Evolutionary conservation across 1,140 invertebrate species (phyloP).

Genomic region (Lepidurus arcticus): DNA sequence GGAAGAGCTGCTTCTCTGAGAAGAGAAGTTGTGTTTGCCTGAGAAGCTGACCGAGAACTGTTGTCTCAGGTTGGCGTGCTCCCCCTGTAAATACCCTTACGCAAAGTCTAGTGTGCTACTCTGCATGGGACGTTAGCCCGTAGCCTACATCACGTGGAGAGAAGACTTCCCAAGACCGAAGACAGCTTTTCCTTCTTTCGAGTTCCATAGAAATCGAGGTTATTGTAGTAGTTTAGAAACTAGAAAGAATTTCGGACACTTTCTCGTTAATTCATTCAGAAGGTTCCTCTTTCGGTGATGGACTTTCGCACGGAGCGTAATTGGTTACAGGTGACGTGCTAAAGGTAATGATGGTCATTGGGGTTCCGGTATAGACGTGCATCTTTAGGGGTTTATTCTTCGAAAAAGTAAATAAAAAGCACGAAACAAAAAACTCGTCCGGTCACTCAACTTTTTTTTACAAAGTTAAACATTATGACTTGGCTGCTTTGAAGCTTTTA

Average conservation of each 20-base stretch:
- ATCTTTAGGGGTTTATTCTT: neutral
- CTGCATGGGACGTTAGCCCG: constrained; percentile 6
- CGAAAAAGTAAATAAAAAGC: neutral
- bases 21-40: constrained; percentile 13
- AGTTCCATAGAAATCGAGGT: constrained; percentile 6
- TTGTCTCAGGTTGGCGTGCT: neutral
- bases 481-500: neutral
- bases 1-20: neutral
- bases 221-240: constrained; percentile 7
- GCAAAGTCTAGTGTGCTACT: neutral
- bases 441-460: neutral
- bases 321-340: neutral
- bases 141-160: constrained; percentile 14
- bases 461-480: constrained; percentile 5
- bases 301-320: neutral
- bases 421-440: neutral
- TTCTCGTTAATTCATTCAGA: constrained; percentile 19
- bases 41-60: constrained; percentile 12
- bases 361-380: neutral
- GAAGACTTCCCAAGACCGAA: neutral
- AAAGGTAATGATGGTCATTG: neutral
- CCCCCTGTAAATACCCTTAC: neutral
- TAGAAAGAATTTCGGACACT: constrained; percentile 22
- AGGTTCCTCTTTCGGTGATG: neutral
- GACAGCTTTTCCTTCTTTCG: constrained; percentile 9